phyloP scores from a whole-genome alignment of 2,888 invertebrate genomes.

The Amiota mariae region DNA sequence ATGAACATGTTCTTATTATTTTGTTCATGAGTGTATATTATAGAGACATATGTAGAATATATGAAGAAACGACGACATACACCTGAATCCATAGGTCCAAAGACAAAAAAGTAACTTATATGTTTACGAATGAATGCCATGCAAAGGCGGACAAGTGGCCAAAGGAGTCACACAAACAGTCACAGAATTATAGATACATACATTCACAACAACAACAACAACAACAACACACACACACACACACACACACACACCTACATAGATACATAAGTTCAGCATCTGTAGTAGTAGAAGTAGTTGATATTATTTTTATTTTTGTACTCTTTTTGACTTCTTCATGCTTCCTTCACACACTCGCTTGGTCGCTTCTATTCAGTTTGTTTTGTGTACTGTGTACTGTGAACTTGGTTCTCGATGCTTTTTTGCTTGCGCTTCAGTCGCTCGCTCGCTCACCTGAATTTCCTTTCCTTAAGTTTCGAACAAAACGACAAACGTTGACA shows the following conservation, averaged over 20 bases:
- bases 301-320: no score
- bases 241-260: constrained; percentile 32
- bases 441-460: no score
- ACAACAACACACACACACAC: constrained; percentile 37
- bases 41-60: no score
- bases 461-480: not conserved
- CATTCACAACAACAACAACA: no score
- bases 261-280: constrained; percentile 22
- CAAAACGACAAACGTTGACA: constrained; percentile 49
- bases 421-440: no score
- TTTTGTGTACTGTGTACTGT: no score
- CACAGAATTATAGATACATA: not conserved
- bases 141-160: constrained; percentile 10
- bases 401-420: no score
- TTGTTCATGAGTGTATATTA: no score
- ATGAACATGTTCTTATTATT: no score
- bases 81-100: constrained; percentile 15
- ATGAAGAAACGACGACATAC: not conserved
- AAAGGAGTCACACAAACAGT: not conserved
- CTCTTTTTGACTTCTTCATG: constrained; percentile 19
- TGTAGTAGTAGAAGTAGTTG: constrained; percentile 1
- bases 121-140: no score
- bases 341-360: constrained; percentile 10
- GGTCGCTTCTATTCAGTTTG: not conserved
- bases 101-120: not conserved